Base-by-base conservation (phyloP, 2,888 invertebrate genomes). In the Plebejus argus region DNA sequence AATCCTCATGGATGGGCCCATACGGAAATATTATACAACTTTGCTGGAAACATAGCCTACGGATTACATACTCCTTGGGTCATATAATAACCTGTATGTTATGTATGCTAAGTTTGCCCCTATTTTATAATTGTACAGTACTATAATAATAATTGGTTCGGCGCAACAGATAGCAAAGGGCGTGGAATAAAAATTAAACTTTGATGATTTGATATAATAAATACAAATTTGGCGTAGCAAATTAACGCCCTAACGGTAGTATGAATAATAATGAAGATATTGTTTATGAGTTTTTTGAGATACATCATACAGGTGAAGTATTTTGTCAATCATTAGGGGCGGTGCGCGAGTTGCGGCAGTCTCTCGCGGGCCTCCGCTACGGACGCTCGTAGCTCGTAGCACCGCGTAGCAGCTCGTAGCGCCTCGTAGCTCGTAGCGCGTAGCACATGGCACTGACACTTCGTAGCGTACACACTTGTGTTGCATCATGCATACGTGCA, bases 261-360 rank as follows among this genome's bases (percentile, higher is more conserved):
- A 23, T 33, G 28, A 28, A 28, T 66, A 33, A 66, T 12, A 12
- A 66, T 58, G 23, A 80, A 78, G 79, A 82, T 81, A 20, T 84
- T 86, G 85, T 88, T 88, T 86, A 85, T 81, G 82, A 61, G 71
- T 76, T 86, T 86, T 78, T 81, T 84, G 89, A 89, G 86, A 89
- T 91, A n/a, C n/a, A n/a, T n/a, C n/a, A n/a, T n/a, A 88, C 89
- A 91, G 90, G 91, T 91, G 86, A 90, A 89, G 87, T 90, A 89
- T 89, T 91, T 88, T 91, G 89, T 91, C 89, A 92, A 92, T 92
- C 90, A 92, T 92, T 90, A 90, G 83, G 84, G 84, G 82, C 78
- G 77, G 81, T 82, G 83, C 81, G 84, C 81, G 83, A 81, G 81
- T 78, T 79, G 84, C 84, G 84, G 86, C 85, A 85, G 85, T 84